Base-by-base conservation (phyloP, 2,797 vertebrate species). In the Coluber constrictor region DNA sequence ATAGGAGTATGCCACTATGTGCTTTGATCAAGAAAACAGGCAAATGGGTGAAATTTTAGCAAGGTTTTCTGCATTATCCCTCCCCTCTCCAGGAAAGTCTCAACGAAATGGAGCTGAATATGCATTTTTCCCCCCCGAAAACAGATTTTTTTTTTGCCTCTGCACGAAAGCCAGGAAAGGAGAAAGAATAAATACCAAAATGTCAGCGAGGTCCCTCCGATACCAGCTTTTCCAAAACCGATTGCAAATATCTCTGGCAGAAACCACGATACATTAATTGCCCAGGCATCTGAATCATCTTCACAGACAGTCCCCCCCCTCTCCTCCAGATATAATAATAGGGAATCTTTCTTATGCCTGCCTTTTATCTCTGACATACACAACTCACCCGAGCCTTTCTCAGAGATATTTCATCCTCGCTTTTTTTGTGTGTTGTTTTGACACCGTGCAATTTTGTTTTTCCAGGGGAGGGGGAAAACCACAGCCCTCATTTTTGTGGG, bases 181-280 rank as follows among this genome's bases (percentile, higher is more conserved):
- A 56, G 60, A 18, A 88, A 66, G 2, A 51, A 29, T 7, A 56
- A 90, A 10, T 55, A 25, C 13, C 56, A n/a, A 1, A 4, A 10
- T 66, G 88, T 74, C 8, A 23, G 61, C 74, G 3, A 88, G 89
- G 0, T 0, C 11, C 61, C 90, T 63, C 56, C n/a, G 9, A 47
- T 43, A 0, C 8, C 1, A 6, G 9, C 0, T 88, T 70, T 93
- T 25, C 93, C 29, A 23, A 23, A 88, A 93, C 37, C 51, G 61
- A 70, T 92, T 86, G 63, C 74, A 66, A 92, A 92, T 87, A 60
- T n/a, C 4, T 86, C 87, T 61, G 61, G 91, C 91, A 79, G 4
- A 70, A 94, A 11, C 43, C 8, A 74, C 37, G 92, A 89, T 16
- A 0, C 83, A 89, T 95, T 92, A 94, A 94, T 94, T 91, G 96